These are phyloP conservation scores for Drosophila cracens DNA, from an alignment of 2,888 invertebrate genomes.

Conservation along the genomic window DNA sequence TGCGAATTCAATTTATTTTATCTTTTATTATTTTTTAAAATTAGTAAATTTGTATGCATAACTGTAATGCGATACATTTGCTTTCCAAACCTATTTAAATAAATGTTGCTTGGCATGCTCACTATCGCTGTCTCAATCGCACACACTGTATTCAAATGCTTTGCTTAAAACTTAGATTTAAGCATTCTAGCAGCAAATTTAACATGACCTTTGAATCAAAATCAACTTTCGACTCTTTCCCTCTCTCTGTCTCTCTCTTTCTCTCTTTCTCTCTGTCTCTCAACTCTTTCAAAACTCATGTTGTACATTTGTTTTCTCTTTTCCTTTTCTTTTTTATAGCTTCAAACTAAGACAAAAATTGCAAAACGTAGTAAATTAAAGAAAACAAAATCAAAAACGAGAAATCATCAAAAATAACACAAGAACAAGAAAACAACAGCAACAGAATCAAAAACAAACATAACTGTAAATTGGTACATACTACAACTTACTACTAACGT, in stretches of 20 bases:
- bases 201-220: constrained; percentile 3
- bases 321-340: constrained; percentile 71
- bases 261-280: constrained; percentile 35
- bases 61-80: not conserved
- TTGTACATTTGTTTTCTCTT: constrained; percentile 79
- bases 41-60: not conserved
- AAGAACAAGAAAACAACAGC: constrained; percentile 44
- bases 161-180: constrained; percentile 3
- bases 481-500: constrained; percentile 24
- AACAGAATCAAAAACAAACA: constrained; percentile 44
- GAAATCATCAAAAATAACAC: constrained; percentile 41
- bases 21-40: not conserved
- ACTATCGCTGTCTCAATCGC: constrained; percentile 28
- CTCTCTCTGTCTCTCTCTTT: constrained; percentile 33
- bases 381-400: constrained; percentile 21
- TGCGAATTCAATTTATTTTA: not conserved
- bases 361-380: constrained; percentile 49
- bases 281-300: constrained; percentile 68
- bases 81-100: not conserved
- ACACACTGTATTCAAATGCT: constrained; percentile 14
- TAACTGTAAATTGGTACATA: constrained; percentile 76
- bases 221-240: constrained; percentile 17
- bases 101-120: constrained; percentile 24
- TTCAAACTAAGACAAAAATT: constrained; percentile 70
- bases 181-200: not conserved